Evolutionary conservation across 1,140 invertebrate genomes (phyloP).

Genomic region (Idris sp.): DNA sequence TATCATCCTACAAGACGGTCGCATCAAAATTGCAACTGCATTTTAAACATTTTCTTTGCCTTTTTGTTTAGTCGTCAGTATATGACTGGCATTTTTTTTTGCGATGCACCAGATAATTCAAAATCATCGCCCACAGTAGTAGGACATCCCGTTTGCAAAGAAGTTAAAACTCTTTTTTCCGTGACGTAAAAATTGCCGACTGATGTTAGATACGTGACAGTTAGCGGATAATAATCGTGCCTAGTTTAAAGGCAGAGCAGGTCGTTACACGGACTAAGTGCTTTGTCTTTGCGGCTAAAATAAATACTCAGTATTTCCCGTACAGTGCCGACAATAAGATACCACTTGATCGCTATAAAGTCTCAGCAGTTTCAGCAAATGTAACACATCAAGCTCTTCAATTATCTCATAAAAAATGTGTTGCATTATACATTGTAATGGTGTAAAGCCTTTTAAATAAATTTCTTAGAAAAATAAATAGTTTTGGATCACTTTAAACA

Average conservation of each 20-base stretch:
- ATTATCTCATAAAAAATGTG: too few relatives aligned
- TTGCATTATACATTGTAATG: conserved; percentile 7
- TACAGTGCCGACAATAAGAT: conserved; percentile 33
- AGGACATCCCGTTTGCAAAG: conserved; percentile 50
- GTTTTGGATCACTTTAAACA: too few relatives aligned
- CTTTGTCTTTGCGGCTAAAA: conserved; percentile 44
- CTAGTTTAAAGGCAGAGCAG: conserved; percentile 42
- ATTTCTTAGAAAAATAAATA: conserved; percentile 20
- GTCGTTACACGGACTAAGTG: conserved; percentile 53
- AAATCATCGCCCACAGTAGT: conserved; percentile 18
- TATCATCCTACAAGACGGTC: conserved; percentile 18
- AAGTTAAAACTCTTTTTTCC: conserved; percentile 37
- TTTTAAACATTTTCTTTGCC: conserved; percentile 9
- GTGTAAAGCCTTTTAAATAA: conserved; percentile 2
- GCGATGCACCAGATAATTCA: conserved; percentile 31
- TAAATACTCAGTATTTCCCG: conserved; percentile 44
- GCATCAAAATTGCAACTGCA: conserved; percentile 14
- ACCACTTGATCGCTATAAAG: conserved; percentile 13
- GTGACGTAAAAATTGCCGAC: conserved; percentile 16
- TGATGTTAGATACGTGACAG: conserved; percentile 52
- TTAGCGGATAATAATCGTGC: conserved; percentile 48
- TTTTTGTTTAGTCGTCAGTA: conserved; percentile 11
- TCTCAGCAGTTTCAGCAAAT: conserved; percentile 25
- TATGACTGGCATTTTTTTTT: conserved; percentile 36
- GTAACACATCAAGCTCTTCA: conserved; percentile 31